Conservation (phyloP, 2,797 vertebrate species). For the Helostoma temminkii region DNA sequence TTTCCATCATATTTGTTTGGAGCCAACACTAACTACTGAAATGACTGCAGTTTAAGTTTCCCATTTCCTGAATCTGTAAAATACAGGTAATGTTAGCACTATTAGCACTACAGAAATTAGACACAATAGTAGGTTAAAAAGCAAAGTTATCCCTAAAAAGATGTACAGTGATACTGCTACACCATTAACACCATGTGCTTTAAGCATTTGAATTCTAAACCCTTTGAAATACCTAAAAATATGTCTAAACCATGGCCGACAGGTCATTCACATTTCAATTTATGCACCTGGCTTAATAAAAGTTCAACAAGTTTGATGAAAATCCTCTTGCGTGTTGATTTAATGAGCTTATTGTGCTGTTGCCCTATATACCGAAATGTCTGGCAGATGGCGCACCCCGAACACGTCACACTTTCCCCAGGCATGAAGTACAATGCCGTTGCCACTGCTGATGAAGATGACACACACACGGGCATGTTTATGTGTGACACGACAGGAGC, state of each 20-base stretch:
- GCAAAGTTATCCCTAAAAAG: not conserved
- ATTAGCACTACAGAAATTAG: too few relatives aligned
- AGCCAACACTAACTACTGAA: too few relatives aligned
- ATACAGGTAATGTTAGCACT: too few relatives aligned
- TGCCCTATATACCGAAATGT: conserved; percentile 33
- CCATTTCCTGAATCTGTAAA: too few relatives aligned
- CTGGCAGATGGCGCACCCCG: conserved; percentile 34
- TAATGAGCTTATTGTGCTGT: conserved; percentile 54
- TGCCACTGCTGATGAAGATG: not conserved
- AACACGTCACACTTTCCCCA: conserved; percentile 13
- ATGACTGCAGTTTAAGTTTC: too few relatives aligned
- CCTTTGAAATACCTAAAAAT: conserved; percentile 16
- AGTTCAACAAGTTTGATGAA: conserved; percentile 30
- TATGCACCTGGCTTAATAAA: conserved; percentile 42
- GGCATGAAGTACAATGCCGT: not conserved
- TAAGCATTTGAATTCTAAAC: conserved; percentile 2
- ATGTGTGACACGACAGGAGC: conserved; percentile 13
- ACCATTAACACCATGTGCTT: not conserved
- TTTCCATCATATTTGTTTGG: too few relatives aligned
- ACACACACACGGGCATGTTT: not conserved
- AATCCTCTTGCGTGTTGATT: conserved; percentile 42
- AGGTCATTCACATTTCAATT: conserved; percentile 43
- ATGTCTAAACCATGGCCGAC: conserved; percentile 1
- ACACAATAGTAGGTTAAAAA: too few relatives aligned
- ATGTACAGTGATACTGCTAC: not conserved